phyloP scores from a whole-genome alignment of 1,140 invertebrate genomes.

The Hylaeus volcanicus region DNA sequence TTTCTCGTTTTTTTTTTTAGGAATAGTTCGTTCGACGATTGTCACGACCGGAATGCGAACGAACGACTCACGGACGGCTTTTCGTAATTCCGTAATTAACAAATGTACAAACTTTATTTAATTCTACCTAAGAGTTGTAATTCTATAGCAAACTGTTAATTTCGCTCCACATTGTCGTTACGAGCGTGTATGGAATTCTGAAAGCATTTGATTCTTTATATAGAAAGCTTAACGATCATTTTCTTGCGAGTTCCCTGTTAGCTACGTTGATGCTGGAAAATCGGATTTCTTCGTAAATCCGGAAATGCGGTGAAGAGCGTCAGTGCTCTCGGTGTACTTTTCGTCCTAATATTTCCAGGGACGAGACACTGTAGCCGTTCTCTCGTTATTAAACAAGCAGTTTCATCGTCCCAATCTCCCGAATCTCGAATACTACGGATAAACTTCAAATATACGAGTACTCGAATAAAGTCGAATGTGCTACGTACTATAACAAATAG shows the following conservation, averaged over 20 bases:
- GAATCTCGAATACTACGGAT: too few relatives aligned
- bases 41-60: conserved; percentile 32
- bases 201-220: not conserved
- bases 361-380: conserved; percentile 10
- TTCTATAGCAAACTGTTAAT: not conserved
- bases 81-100: too few relatives aligned
- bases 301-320: conserved; percentile 48
- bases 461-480: too few relatives aligned
- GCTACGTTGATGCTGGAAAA: not conserved
- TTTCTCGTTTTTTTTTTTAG: not conserved
- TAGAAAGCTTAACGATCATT: conserved; percentile 1
- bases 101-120: not conserved
- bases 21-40: conserved; percentile 2
- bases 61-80: too few relatives aligned
- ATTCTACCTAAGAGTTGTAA: not conserved
- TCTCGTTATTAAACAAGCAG: conserved; percentile 8
- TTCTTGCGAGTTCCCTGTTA: conserved; percentile 19
- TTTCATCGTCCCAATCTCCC: not conserved
- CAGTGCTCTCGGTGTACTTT: conserved; percentile 19
- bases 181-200: not conserved
- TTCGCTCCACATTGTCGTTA: not conserved
- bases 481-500: too few relatives aligned
- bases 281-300: conserved; percentile 47
- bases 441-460: too few relatives aligned
- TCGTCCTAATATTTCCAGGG: conserved; percentile 33